phyloP scores from a whole-genome alignment of 2,797 vertebrate genomes.

The Pseudomugil gertrudae region DNA sequence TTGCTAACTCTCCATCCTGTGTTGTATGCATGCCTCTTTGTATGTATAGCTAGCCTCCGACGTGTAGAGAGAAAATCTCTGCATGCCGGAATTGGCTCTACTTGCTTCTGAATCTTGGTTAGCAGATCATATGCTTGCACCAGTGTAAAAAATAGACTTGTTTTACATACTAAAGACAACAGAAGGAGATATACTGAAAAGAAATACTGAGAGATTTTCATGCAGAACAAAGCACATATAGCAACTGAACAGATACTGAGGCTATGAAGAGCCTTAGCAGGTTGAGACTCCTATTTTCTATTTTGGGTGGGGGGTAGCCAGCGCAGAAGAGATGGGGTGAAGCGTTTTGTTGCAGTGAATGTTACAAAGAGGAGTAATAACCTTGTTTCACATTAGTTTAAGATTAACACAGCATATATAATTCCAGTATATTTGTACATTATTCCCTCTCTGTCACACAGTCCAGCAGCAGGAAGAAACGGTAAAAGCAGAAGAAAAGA shows the following conservation, averaged over 20 bases:
- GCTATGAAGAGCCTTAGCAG: slow-evolving; percentile 23
- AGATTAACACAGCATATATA: slow-evolving; percentile 32
- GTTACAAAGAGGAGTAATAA: background rate
- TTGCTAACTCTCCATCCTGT: background rate
- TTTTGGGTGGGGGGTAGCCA: background rate
- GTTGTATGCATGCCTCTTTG: slow-evolving; percentile 10
- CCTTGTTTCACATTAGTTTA: slow-evolving; percentile 12
- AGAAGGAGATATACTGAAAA: background rate
- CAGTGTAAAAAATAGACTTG: background rate
- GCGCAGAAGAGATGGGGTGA: slow-evolving; percentile 18
- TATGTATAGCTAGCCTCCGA: slow-evolving; percentile 9
- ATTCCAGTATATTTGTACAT: slow-evolving; percentile 41
- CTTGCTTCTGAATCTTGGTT: background rate
- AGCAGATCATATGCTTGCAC: slow-evolving; percentile 1
- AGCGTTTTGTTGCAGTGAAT: slow-evolving; percentile 28
- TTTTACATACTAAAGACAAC: background rate
- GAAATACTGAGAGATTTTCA: slow-evolving; percentile 15
- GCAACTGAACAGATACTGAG: slow-evolving; percentile 10
- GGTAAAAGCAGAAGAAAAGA: slow-evolving; percentile 43
- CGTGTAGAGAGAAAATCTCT: background rate
- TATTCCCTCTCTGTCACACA: slow-evolving; percentile 17
- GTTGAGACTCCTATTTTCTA: slow-evolving; percentile 13
- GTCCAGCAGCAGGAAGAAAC: slow-evolving; percentile 32
- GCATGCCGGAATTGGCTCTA: background rate
- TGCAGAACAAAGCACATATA: slow-evolving; percentile 30